Evolutionary conservation across 30 jellyfish, hydroid and myxozoan genomes (phyloP).

Genomic region (Catostylus mosaicus): DNA sequence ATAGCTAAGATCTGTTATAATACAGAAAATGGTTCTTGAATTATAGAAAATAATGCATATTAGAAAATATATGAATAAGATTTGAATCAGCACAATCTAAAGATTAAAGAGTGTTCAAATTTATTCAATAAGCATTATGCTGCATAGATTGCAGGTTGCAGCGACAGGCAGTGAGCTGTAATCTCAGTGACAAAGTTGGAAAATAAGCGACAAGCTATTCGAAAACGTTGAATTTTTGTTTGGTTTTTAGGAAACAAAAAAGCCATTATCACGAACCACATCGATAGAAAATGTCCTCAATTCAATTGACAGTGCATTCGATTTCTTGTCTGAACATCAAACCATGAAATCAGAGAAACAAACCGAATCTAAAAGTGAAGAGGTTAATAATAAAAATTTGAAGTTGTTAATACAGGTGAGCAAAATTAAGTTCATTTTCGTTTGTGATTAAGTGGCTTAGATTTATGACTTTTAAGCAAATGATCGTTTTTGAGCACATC

Average conservation of each 20-base stretch:
- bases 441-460: background rate
- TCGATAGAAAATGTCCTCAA: conserved; percentile 71
- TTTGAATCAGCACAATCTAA: too few relatives aligned
- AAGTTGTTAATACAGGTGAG: conserved; percentile 22
- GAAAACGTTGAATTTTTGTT: too few relatives aligned
- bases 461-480: background rate
- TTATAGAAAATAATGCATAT: too few relatives aligned
- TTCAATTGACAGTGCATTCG: conserved; percentile 65
- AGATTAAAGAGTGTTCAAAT: too few relatives aligned
- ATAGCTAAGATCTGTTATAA: too few relatives aligned
- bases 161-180: too few relatives aligned
- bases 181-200: too few relatives aligned
- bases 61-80: too few relatives aligned
- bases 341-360: conserved; percentile 40
- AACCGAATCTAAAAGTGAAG: background rate
- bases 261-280: conserved; percentile 35
- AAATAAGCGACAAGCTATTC: too few relatives aligned
- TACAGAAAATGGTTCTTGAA: too few relatives aligned
- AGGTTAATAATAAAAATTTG: conserved; percentile 11
- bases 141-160: too few relatives aligned
- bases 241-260: conserved; percentile 24
- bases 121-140: too few relatives aligned
- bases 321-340: conserved; percentile 61
- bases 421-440: background rate
- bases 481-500: background rate